A percentile compares a stretch with the other conserved stretches of the same genome.
Conservation (phyloP, 2,113 vertebrate genomes). For the Xiphophorus hellerii region DNA sequence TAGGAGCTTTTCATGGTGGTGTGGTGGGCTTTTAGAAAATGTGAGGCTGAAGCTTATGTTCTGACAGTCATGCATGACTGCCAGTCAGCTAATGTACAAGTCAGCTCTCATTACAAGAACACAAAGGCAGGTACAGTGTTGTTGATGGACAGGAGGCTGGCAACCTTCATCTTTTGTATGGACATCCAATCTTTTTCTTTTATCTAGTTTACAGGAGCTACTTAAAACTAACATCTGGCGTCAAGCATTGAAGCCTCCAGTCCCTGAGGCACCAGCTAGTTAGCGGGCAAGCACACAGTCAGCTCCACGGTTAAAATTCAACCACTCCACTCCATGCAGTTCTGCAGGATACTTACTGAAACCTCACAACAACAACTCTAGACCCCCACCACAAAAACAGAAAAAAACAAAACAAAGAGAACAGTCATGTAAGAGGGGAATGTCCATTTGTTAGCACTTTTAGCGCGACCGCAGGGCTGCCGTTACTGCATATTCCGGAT, state of each 20-base stretch:
- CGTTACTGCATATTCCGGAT: conserved; percentile 42
- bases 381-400: conserved; percentile 39
- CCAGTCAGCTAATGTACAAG: conserved; percentile 19
- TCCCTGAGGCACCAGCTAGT: conserved; percentile 20
- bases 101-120: conserved; percentile 16
- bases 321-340: conserved; percentile 66
- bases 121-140: conserved; percentile 11
- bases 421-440: conserved; percentile 32
- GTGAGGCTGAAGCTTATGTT: conserved; percentile 22
- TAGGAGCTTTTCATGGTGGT: conserved; percentile 23
- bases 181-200: background rate
- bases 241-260: conserved; percentile 20
- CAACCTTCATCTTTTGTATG: conserved; percentile 4
- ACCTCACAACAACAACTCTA: conserved; percentile 83
- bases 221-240: conserved; percentile 12
- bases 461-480: conserved; percentile 7
- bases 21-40: conserved; percentile 9
- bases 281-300: conserved; percentile 47
- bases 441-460: background rate
- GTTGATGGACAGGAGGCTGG: background rate
- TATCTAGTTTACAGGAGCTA: no score
- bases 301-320: conserved; percentile 22
- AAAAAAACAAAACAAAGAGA: conserved; percentile 64
- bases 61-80: conserved; percentile 45
- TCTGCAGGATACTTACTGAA: conserved; percentile 80